Evolutionary conservation across 2,797 vertebrate genomes (phyloP).

Genomic region (Borostomias antarcticus): DNA sequence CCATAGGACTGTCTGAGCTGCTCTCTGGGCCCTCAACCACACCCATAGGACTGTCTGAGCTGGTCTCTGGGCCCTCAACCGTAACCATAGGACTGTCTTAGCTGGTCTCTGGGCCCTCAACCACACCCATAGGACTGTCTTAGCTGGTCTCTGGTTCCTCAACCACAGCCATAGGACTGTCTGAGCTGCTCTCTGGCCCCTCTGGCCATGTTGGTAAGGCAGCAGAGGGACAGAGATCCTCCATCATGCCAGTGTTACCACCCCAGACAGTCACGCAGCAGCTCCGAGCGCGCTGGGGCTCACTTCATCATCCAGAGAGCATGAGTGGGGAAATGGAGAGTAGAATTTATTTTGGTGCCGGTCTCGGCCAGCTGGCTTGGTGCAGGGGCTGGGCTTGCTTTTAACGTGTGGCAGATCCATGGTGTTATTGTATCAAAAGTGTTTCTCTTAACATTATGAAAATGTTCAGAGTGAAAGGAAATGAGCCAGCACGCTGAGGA

Average conservation of each 20-base stretch:
- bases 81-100: no score
- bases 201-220: conserved; percentile 23
- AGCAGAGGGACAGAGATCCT: conserved; percentile 7
- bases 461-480: conserved; percentile 29
- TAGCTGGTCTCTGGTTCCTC: no score
- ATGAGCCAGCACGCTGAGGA: conserved; percentile 33
- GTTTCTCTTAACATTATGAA: conserved; percentile 36
- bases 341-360: conserved; percentile 28
- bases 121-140: no score
- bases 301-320: conserved; percentile 27
- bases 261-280: conserved; percentile 24
- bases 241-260: conserved; percentile 56
- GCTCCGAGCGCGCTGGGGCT: conserved; percentile 27
- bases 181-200: conserved; percentile 23
- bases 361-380: conserved; percentile 23
- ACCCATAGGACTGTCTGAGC: no score
- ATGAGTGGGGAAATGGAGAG: conserved; percentile 25
- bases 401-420: conserved; percentile 36
- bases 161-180: no score
- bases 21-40: no score
- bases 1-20: no score
- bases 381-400: conserved; percentile 33
- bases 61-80: no score
- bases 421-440: conserved; percentile 34
- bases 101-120: no score